Percentiles rank a stretch among this genome's conserved stretches.
Conservation (phyloP, 2,888 invertebrate species). For the Erannis defoliaria region DNA sequence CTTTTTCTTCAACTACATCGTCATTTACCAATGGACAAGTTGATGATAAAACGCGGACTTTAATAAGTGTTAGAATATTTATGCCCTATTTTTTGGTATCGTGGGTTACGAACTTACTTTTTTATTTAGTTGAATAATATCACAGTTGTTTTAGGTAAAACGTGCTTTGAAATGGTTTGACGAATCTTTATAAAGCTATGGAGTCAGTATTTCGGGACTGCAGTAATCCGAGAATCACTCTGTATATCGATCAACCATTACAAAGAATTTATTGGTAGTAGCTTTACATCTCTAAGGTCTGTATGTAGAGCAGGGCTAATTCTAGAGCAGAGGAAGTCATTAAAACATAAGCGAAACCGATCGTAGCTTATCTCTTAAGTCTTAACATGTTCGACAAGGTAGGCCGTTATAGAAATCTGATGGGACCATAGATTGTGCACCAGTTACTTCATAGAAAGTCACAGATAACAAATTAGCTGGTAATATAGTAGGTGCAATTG, state of each 20-base stretch:
- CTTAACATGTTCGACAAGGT: constrained; percentile 20
- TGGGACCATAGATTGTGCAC: not conserved
- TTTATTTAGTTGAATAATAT: too few relatives aligned
- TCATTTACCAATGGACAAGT: too few relatives aligned
- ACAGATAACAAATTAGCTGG: not conserved
- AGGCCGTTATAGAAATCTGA: constrained; percentile 30
- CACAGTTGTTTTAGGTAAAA: too few relatives aligned
- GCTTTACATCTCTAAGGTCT: constrained; percentile 15
- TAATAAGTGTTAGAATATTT: too few relatives aligned
- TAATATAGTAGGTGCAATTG: not conserved
- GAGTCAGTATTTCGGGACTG: too few relatives aligned
- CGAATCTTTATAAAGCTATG: too few relatives aligned
- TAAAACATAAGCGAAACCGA: constrained; percentile 30
- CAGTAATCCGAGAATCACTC: not conserved
- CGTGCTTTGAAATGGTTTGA: too few relatives aligned
- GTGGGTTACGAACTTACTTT: too few relatives aligned
- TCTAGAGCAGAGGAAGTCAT: constrained; percentile 35
- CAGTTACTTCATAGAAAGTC: not conserved
- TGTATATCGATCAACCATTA: constrained; percentile 2
- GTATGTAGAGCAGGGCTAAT: constrained; percentile 23
- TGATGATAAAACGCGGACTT: too few relatives aligned
- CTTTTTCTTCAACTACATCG: too few relatives aligned
- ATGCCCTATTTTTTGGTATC: too few relatives aligned
- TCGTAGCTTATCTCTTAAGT: constrained; percentile 22
- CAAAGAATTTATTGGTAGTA: constrained; percentile 11